A percentile compares a stretch with the other conserved stretches of the same genome.
These are phyloP conservation scores for Characodon lateralis DNA, from an alignment of 2,797 vertebrate genomes.

Conservation along the genomic window DNA sequence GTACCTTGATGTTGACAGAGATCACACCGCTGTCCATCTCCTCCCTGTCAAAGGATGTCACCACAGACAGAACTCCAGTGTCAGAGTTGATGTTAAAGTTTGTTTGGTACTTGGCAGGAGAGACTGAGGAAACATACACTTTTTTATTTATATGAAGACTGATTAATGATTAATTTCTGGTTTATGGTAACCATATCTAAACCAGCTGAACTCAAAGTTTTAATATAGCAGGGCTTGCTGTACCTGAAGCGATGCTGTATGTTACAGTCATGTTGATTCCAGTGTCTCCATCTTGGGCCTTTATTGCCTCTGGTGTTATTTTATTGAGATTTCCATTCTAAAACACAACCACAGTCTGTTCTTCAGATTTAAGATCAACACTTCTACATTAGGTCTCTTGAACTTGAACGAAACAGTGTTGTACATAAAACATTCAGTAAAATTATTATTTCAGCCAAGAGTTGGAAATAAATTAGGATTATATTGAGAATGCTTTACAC, in stretches of 20 bases:
- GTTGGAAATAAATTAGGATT: not conserved
- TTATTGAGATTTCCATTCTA: conserved; percentile 64
- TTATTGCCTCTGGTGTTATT: conserved; percentile 74
- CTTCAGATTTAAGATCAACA: not conserved
- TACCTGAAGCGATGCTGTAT: conserved; percentile 81
- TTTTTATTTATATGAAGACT: not conserved
- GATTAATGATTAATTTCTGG: not conserved
- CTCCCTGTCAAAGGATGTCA: conserved; percentile 76
- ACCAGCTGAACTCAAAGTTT: not conserved
- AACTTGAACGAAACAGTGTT: not conserved
- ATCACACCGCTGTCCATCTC: conserved; percentile 52
- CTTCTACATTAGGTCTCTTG: too few relatives aligned
- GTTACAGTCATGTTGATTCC: conserved; percentile 78
- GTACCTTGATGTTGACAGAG: conserved; percentile 79
- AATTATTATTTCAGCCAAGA: not conserved
- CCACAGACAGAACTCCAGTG: conserved; percentile 76
- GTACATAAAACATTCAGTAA: not conserved
- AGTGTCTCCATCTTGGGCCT: conserved; percentile 83
- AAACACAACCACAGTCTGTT: conserved; percentile 7
- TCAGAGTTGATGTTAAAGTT: conserved; percentile 57
- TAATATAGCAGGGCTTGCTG: not conserved
- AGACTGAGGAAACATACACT: conserved; percentile 64
- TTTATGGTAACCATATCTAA: not conserved
- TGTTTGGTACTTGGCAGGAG: conserved; percentile 55
- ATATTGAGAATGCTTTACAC: not conserved